phyloP scores from a whole-genome alignment of 2,797 vertebrate species.

The Sebastes hopkinsi region DNA sequence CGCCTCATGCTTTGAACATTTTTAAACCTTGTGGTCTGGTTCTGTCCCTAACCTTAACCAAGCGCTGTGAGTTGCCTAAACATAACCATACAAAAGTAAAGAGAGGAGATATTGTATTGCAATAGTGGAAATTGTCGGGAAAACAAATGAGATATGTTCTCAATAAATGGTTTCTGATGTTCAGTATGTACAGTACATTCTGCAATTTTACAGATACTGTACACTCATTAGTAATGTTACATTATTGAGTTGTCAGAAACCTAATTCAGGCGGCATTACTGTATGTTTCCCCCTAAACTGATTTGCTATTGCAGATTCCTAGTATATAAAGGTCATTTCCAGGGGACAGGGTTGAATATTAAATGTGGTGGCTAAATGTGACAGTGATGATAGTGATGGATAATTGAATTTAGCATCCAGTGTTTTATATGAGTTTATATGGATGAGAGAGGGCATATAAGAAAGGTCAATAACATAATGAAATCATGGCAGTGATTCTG shows the following conservation, averaged over 20 bases:
- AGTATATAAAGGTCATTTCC: background rate
- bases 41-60: background rate
- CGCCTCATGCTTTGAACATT: background rate
- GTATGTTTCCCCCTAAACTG: background rate
- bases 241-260: background rate
- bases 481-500: background rate
- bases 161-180: background rate
- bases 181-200: background rate
- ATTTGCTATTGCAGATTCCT: background rate
- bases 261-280: background rate
- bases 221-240: background rate
- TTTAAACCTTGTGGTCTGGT: background rate
- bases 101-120: background rate
- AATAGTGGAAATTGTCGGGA: background rate
- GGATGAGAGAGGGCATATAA: background rate
- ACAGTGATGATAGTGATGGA: background rate
- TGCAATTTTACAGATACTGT: background rate
- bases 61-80: background rate
- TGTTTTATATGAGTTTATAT: background rate
- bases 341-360: background rate
- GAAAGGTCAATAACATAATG: background rate
- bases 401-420: background rate
- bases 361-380: background rate
- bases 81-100: background rate
- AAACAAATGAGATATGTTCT: background rate